Percentiles rank a stretch among this genome's conserved stretches.
Evolutionary conservation across 2,113 vertebrate species (phyloP).

Genomic region (Petroica traversi): DNA sequence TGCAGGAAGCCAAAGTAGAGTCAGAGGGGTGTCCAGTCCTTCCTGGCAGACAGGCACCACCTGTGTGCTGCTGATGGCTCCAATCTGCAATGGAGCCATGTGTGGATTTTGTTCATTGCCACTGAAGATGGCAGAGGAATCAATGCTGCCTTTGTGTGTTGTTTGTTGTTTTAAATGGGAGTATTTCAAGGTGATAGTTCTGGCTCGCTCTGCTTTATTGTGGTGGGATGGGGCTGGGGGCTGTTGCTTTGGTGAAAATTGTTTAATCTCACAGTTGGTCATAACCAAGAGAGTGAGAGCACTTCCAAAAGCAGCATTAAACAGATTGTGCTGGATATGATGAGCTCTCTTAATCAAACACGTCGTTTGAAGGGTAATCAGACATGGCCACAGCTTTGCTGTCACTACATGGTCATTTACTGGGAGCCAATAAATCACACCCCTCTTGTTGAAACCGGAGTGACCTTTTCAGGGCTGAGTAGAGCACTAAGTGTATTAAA

Average conservation of each 20-base stretch:
- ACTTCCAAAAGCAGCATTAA: not conserved
- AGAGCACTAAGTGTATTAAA: conserved; percentile 59
- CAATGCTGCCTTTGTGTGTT: not conserved
- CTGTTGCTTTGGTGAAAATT: not conserved
- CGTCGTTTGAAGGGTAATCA: not conserved
- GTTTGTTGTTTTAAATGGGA: not conserved
- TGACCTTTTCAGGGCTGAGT: conserved; percentile 70
- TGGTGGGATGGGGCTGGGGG: not conserved
- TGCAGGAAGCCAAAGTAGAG: not conserved
- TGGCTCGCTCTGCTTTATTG: not conserved
- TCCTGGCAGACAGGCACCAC: not conserved
- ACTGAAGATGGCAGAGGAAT: not conserved
- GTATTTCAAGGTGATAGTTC: rapidly evolving
- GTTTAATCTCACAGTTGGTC: not conserved
- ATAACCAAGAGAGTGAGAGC: not conserved
- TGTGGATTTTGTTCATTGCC: not conserved
- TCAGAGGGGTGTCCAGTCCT: not conserved
- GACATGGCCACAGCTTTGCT: not conserved
- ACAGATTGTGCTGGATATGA: not conserved
- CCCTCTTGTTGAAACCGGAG: conserved; percentile 38
- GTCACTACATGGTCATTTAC: conserved; percentile 2
- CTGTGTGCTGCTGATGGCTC: not conserved
- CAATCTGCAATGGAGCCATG: rapidly evolving
- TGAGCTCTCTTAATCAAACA: not conserved
- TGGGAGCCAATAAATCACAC: conserved; percentile 32